Percentiles rank a stretch among this genome's conserved stretches.
These are phyloP conservation scores for Drosophila bunnanda DNA, from an alignment of 2,888 invertebrate species.

Conservation along the genomic window DNA sequence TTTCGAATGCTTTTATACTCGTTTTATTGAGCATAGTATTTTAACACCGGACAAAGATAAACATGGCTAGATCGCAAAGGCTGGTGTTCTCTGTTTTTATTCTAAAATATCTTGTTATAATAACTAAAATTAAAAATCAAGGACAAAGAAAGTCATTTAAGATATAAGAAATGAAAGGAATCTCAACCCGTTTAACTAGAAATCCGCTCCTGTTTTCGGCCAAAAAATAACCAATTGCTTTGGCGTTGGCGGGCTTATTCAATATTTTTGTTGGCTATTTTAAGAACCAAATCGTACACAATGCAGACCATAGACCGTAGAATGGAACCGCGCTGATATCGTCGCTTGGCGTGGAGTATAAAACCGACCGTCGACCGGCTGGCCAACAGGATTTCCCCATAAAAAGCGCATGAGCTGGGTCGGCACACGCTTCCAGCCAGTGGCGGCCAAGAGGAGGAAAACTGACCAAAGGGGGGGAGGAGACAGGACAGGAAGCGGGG, in stretches of 20 bases:
- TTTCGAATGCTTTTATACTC: too few species aligned
- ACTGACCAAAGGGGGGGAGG: neutral
- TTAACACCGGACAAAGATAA: too few species aligned
- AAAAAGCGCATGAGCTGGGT: conserved; percentile 62
- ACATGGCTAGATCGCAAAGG: too few species aligned
- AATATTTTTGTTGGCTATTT: conserved; percentile 45
- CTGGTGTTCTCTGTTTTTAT: too few species aligned
- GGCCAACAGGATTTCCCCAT: conserved; percentile 81
- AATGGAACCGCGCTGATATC: conserved; percentile 44
- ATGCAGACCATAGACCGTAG: conserved; percentile 5
- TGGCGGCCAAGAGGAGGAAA: conserved; percentile 23
- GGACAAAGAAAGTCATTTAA: too few species aligned
- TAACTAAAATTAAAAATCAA: neutral
- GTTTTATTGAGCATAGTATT: too few species aligned
- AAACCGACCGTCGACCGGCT: conserved; percentile 60
- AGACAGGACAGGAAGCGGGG: conserved; percentile 56
- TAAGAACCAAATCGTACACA: conserved; percentile 39
- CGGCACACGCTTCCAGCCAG: conserved; percentile 61
- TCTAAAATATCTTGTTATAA: neutral
- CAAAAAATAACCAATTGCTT: conserved; percentile 19
- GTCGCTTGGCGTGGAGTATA: conserved; percentile 63
- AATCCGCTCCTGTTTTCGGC: conserved; percentile 33
- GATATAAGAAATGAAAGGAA: too few species aligned
- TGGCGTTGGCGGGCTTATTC: conserved; percentile 32
- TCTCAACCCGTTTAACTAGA: neutral